Percentiles rank a stretch among this genome's conserved stretches.
Evolutionary conservation across 2,113 vertebrate species (phyloP).

Genomic region (Narcine bancroftii): DNA sequence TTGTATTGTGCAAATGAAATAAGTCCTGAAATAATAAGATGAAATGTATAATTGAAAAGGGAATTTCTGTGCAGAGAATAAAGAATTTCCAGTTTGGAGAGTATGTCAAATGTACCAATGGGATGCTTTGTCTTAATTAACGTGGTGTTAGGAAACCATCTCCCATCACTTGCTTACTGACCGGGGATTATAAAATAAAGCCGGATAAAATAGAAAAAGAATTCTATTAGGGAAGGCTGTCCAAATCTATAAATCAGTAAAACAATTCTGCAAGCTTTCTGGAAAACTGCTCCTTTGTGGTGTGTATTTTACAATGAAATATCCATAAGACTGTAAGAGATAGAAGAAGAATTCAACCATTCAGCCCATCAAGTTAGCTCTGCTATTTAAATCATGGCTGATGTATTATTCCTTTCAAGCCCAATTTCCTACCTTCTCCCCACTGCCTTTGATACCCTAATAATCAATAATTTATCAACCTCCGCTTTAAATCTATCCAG

Average conservation of each 20-base stretch:
- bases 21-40: background rate
- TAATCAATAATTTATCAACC: too few relatives aligned
- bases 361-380: too few relatives aligned
- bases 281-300: background rate
- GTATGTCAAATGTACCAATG: background rate
- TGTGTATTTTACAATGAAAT: background rate
- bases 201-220: background rate
- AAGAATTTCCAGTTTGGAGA: background rate
- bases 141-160: background rate
- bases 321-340: too few relatives aligned
- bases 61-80: conserved; percentile 2
- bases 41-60: background rate
- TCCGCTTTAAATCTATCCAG: too few relatives aligned
- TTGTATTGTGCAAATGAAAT: background rate
- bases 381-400: too few relatives aligned
- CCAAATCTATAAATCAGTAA: background rate
- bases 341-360: too few relatives aligned
- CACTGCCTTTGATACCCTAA: too few relatives aligned
- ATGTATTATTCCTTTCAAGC: too few relatives aligned
- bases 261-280: background rate
- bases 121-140: background rate
- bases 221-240: background rate
- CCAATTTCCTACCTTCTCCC: too few relatives aligned
- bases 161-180: background rate
- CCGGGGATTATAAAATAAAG: background rate